phyloP scores from a whole-genome alignment of 2,113 vertebrate genomes.

The Pica pica region DNA sequence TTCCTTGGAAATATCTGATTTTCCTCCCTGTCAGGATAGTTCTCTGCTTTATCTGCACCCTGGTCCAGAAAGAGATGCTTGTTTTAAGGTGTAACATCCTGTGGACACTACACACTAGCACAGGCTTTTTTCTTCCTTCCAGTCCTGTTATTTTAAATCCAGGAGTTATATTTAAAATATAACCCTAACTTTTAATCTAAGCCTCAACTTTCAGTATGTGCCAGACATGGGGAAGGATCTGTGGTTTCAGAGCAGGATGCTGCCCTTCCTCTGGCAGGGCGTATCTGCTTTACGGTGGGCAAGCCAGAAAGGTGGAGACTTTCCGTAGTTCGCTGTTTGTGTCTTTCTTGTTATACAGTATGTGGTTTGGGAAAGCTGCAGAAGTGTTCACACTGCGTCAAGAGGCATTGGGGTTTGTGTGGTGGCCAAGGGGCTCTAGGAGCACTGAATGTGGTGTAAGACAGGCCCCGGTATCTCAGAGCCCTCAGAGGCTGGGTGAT shows the following conservation, averaged over 20 bases:
- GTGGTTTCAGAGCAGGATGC: slow-evolving; percentile 45
- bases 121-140: neutral
- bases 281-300: neutral
- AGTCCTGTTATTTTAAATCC: neutral
- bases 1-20: neutral
- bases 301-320: slow-evolving; percentile 9
- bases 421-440: neutral
- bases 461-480: neutral
- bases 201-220: neutral
- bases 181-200: slow-evolving; percentile 10
- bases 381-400: neutral
- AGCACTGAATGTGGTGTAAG: neutral
- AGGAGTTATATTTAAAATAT: slow-evolving; percentile 18
- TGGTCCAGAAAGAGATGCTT: neutral
- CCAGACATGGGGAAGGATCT: slow-evolving; percentile 12
- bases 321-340: neutral
- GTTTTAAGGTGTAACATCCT: neutral
- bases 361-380: slow-evolving; percentile 4
- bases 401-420: neutral
- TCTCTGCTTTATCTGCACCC: neutral
- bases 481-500: neutral
- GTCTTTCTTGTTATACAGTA: neutral
- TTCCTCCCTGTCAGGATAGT: neutral
- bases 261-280: slow-evolving; percentile 38
- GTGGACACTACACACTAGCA: neutral